Percentiles rank a stretch among this genome's conserved stretches.
phyloP scores from a whole-genome alignment of 2,888 invertebrate species.

The Eledona agricola region DNA sequence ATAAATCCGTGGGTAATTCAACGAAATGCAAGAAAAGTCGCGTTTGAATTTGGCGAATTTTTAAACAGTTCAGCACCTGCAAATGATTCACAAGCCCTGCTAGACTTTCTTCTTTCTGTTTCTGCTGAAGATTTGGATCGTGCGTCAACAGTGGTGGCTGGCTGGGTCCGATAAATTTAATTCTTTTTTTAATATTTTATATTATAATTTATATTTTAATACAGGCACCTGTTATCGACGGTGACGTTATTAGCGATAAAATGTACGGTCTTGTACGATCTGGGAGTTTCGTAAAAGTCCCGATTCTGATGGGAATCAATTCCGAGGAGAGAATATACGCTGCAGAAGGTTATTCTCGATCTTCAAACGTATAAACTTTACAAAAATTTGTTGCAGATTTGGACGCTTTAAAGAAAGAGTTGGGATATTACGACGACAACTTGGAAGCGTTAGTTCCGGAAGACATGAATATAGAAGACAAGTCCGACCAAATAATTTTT shows the following conservation, averaged over 20 bases:
- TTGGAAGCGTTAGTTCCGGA: too few species aligned
- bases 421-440: not conserved
- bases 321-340: slow-evolving; percentile 42
- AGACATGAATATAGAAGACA: too few species aligned
- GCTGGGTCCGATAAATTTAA: not conserved
- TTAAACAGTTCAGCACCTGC: slow-evolving; percentile 32
- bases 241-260: slow-evolving; percentile 40
- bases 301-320: slow-evolving; percentile 43
- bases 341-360: too few species aligned
- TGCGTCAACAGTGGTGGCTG: slow-evolving; percentile 14
- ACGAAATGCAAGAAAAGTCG: slow-evolving; percentile 45
- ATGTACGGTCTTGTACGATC: slow-evolving; percentile 36
- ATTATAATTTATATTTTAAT: not conserved
- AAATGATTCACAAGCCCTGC: slow-evolving; percentile 38
- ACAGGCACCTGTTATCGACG: slow-evolving; percentile 42
- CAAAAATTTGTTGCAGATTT: not conserved
- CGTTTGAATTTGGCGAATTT: slow-evolving; percentile 42
- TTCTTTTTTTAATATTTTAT: not conserved
- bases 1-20: slow-evolving; percentile 45
- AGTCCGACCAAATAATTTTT: not conserved
- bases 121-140: slow-evolving; percentile 41
- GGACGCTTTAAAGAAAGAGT: not conserved
- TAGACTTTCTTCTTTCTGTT: slow-evolving; percentile 41
- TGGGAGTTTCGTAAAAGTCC: slow-evolving; percentile 41
- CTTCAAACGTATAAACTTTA: too few species aligned